phyloP scores from a whole-genome alignment of 2,888 invertebrate genomes.

The Hydroisotoma schaefferi region DNA sequence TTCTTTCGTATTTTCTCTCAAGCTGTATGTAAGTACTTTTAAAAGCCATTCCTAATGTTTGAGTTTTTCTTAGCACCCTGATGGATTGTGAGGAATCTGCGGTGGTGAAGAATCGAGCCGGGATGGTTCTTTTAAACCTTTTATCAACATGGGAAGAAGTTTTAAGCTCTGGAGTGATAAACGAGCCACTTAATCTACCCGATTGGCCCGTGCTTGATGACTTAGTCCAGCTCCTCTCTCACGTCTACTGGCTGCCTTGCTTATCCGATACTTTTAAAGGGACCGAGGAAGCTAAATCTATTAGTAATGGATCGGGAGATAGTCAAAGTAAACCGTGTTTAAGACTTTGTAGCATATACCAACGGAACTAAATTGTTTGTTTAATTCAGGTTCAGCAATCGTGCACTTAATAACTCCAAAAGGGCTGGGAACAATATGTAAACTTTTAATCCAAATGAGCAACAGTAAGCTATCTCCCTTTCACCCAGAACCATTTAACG shows the following conservation, averaged over 20 bases:
- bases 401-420: constrained; percentile 32
- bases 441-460: constrained; percentile 27
- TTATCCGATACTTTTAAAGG: constrained; percentile 14
- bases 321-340: no score
- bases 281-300: background rate
- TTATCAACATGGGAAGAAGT: constrained; percentile 27
- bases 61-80: constrained; percentile 16
- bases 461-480: constrained; percentile 6
- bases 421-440: constrained; percentile 27
- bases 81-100: constrained; percentile 26
- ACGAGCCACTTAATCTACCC: constrained; percentile 5
- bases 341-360: no score
- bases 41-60: background rate
- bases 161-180: constrained; percentile 3
- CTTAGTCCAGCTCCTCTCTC: constrained; percentile 16
- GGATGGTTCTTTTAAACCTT: constrained; percentile 24
- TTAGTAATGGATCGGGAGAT: no score
- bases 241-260: constrained; percentile 23
- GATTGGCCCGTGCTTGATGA: constrained; percentile 16
- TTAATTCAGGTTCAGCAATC: no score
- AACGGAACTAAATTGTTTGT: no score
- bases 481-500: constrained; percentile 16
- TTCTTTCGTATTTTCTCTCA: background rate
- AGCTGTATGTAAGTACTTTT: background rate
- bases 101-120: constrained; percentile 33